Evolutionary conservation across 2,888 invertebrate species (phyloP), one percentile per base, ranked within the genome.

Genomic region (Apotomis capreana): DNA sequence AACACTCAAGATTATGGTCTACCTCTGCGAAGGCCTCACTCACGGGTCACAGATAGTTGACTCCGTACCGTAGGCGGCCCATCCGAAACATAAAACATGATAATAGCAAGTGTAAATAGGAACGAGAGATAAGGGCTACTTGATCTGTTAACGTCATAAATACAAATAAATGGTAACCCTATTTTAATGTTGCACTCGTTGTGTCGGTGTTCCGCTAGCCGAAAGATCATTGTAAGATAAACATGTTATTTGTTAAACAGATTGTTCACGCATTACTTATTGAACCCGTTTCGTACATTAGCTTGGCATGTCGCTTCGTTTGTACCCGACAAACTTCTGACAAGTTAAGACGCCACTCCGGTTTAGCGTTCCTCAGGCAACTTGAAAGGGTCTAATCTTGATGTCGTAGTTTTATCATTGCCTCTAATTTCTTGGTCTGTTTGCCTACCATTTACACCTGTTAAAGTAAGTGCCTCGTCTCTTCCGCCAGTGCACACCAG

Each of bases 151-250:
- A 44, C 51, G 55, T 62, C 36, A 62, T 58, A 57, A 67, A 55
- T 36, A 51, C 49, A 52, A 26, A 49, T 51, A 68, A 59, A 72
- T 58, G 68, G 46, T 68, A 58, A 71, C 68, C 62, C 68, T 63
- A 52, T 63, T 59, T 65, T 60, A 37, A 57, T 52, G 51, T 62
- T 61, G 58, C 44, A 40, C 55, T 67, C 62, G 15, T n/a, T 40
- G 44, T 40, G 51, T 59, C 15, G 36, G 13, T 10, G 54, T 55
- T 46, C 37, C 58, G 54, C 62, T 74, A 51, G 58, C 59, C 64
- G 60, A 71, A 68, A 68, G 71, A 68, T 74, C 51, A 46, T 26
- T 15, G 62, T 52, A 46, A 68, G 71, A 74, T 74, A 68, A 74
- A 68, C 60, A 64, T 60, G 59, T 40, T 70, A 73, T 73, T 73